Conservation (phyloP, 1,140 invertebrate species). For the Caerostris darwini region DNA sequence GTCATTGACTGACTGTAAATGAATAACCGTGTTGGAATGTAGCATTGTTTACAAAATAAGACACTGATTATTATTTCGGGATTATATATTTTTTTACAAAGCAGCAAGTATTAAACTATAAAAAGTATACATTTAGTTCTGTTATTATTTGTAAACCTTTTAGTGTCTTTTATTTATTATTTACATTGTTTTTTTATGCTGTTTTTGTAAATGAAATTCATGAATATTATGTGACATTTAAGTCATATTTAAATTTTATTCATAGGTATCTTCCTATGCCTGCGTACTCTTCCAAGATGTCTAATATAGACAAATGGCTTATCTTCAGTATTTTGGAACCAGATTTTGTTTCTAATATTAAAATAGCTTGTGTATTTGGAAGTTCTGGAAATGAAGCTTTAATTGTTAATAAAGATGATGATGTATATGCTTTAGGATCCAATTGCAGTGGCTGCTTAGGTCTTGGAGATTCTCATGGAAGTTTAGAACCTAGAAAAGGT, state of each 20-base stretch:
- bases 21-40: not conserved
- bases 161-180: not conserved
- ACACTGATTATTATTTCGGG: not conserved
- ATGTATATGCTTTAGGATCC: constrained; percentile 86
- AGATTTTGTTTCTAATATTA: constrained; percentile 84
- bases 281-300: constrained; percentile 57
- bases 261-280: constrained; percentile 27
- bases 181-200: not conserved
- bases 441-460: constrained; percentile 86
- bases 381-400: constrained; percentile 86
- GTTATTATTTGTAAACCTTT: not conserved
- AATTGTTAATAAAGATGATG: constrained; percentile 85
- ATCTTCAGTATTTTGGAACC: constrained; percentile 85
- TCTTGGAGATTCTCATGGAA: constrained; percentile 84
- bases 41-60: constrained; percentile 5
- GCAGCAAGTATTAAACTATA: no score
- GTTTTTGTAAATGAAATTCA: not conserved
- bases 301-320: constrained; percentile 85
- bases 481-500: constrained; percentile 84
- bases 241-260: not conserved
- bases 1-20: not conserved
- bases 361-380: constrained; percentile 86
- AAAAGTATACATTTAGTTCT: no score
- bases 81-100: not conserved
- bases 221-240: not conserved